phyloP scores from a whole-genome alignment of 2,113 vertebrate species.

The Tyto alba region DNA sequence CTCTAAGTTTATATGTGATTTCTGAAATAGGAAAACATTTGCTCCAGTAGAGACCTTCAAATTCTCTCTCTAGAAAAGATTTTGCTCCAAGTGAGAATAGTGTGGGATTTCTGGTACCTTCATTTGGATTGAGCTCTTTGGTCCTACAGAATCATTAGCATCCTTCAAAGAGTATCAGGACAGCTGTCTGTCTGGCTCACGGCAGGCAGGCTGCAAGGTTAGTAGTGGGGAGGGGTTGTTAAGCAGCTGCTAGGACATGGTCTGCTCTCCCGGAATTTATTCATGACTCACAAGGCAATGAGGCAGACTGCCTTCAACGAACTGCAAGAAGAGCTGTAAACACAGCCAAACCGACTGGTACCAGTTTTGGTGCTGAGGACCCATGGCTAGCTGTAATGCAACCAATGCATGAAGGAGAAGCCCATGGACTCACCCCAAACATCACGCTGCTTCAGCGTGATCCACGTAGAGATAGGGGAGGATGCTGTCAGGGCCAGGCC shows the following conservation, averaged over 20 bases:
- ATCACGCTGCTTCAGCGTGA: neutral
- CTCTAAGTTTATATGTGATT: neutral
- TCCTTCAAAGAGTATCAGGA: neutral
- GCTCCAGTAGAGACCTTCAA: neutral
- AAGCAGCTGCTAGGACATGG: neutral
- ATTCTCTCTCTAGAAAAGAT: neutral
- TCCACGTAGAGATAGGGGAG: neutral
- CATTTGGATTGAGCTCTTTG: neutral
- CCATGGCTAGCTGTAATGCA: neutral
- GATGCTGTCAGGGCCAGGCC: neutral
- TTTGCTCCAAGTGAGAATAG: neutral
- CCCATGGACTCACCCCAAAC: neutral
- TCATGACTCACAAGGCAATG: neutral
- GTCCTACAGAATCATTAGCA: neutral
- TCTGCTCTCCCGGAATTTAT: neutral
- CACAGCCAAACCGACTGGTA: neutral
- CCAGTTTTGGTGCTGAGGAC: neutral
- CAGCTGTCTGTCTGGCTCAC: neutral
- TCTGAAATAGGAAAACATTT: neutral
- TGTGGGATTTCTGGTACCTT: neutral
- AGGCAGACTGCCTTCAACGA: neutral
- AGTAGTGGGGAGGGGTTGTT: neutral
- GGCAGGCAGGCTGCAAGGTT: neutral
- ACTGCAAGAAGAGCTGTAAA: neutral
- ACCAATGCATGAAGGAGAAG: rapidly evolving